Evolutionary conservation across 2,888 invertebrate genomes (phyloP), one percentile per base, ranked within the genome.

Genomic region (Protula sp.): DNA sequence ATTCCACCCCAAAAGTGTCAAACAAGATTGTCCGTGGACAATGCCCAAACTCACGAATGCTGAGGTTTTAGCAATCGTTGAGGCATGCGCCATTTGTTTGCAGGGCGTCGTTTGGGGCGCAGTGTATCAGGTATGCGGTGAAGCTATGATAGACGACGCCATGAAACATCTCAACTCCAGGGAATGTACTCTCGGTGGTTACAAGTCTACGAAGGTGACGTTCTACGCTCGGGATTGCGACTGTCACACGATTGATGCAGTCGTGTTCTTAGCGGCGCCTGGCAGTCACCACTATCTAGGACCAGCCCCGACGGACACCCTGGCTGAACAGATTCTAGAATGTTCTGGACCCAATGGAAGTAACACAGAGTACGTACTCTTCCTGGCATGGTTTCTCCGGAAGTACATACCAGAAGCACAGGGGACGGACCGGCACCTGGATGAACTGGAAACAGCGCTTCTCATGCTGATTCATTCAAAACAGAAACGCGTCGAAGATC

Each of bases 321-420:
- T 83, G 69, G 83, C 83, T 2, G 63, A 72, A 4, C 59, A 83
- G 67, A 81, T 84, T 50, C 72, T 72, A 1, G 47, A 30, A 2
- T 70, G 72, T 14, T 55, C 55, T 14, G 80, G 81, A 1, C 47
- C 62, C 0, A 71, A 74, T 53, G 84, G 84, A 29, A 74, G 80
- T 51, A 84, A 84, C 70, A 74, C 76, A 27, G 83, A 84, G 65
- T 84, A 84, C 66, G 78, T 84, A 24, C 69, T 81, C 26, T 78
- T 80, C 57, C 63, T 84, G 54, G 81, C 82, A 0, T 78, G 81
- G 59, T 80, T 77, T 67, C 72, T 83, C 62, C 68, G 79, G 51
- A 69, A 73, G 54, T 65, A 78, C 51, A 77, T 82, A 52, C 83
- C 83, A 0, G 74, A 73, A 50, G 74, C 82, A n/a, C n/a, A n/a